Evolutionary conservation across 2,113 vertebrate species (phyloP), one percentile per base, ranked within the genome.

Genomic region (Halichoerus grypus): DNA sequence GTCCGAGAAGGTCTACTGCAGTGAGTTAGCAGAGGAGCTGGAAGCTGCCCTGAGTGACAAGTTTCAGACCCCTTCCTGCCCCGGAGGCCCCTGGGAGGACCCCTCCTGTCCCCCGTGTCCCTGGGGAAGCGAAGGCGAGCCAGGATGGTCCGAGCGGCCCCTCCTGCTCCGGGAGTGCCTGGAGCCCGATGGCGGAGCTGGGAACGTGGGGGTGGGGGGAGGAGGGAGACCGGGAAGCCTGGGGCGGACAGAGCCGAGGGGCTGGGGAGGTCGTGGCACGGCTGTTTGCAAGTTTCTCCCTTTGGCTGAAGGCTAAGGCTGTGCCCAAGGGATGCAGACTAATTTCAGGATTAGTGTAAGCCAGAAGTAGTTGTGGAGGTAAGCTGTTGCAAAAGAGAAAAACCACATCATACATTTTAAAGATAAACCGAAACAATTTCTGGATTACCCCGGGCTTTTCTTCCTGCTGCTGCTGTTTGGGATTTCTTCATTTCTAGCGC

Each of bases 291-390:
- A 26, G 55, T 91, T 86, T 85, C 46, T 33, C 59, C 21, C 61
- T 95, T 92, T 9, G 33, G 77, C 33, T 69, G 31, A 86, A 77
- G 81, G 36, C 59, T 87, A 21, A 92, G 33, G 46, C 36, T 85
- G 33, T 55, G 63, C 19, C 65, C 57, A 84, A 10, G 79, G 36
- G 24, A 72, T 57, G 55, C 76, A 88, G 81, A 91, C 53, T 81
- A 65, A 85, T 96, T 96, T 95, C 77, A 65, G 72, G 91, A 88
- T 95, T 97, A 67, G 71, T 95, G 94, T 91, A 97, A 94, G 84
- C 84, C 95, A 76, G 86, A 94, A 87, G 46, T 83, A 91, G 88
- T 63, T 89, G 93, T 71, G 87, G 92, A 94, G 84, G 71, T 39
- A 55, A 89, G 84, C 13, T 5, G 61, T 55, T 63, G 80, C 15